phyloP scores from a whole-genome alignment of 1,140 invertebrate species.

The Leptinotarsa texana region DNA sequence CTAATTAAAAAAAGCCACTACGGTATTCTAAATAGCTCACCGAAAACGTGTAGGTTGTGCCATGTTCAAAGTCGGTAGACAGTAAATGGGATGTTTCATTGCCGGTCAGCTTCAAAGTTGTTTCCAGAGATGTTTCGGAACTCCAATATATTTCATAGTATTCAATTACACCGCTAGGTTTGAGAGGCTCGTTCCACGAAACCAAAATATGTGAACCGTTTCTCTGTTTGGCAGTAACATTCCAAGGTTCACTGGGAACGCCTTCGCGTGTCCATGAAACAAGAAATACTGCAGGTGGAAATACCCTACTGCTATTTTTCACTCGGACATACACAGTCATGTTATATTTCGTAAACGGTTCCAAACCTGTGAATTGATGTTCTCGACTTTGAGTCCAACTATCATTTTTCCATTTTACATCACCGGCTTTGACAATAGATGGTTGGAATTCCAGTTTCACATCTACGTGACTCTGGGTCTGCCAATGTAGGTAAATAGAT shows the following conservation, averaged over 20 bases:
- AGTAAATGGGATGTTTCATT: constrained; percentile 60
- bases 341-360: constrained; percentile 75
- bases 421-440: constrained; percentile 56
- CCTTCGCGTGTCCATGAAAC: constrained; percentile 65
- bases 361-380: constrained; percentile 66
- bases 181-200: constrained; percentile 67
- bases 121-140: constrained; percentile 43
- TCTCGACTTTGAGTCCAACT: constrained; percentile 61
- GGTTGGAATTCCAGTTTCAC: constrained; percentile 66
- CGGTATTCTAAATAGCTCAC: constrained; percentile 57
- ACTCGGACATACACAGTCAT: constrained; percentile 74
- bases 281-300: constrained; percentile 65
- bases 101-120: constrained; percentile 42
- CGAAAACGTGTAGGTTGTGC: constrained; percentile 74
- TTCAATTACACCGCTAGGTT: constrained; percentile 66
- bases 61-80: constrained; percentile 63
- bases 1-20: not conserved
- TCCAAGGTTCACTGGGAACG: constrained; percentile 67
- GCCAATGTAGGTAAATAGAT: constrained; percentile 63
- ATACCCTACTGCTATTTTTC: constrained; percentile 57
- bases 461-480: constrained; percentile 50
- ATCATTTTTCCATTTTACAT: constrained; percentile 61
- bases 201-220: constrained; percentile 68
- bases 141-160: constrained; percentile 65
- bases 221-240: constrained; percentile 66